phyloP scores from a whole-genome alignment of 1,140 invertebrate species.

The Drosophila sucinea region DNA sequence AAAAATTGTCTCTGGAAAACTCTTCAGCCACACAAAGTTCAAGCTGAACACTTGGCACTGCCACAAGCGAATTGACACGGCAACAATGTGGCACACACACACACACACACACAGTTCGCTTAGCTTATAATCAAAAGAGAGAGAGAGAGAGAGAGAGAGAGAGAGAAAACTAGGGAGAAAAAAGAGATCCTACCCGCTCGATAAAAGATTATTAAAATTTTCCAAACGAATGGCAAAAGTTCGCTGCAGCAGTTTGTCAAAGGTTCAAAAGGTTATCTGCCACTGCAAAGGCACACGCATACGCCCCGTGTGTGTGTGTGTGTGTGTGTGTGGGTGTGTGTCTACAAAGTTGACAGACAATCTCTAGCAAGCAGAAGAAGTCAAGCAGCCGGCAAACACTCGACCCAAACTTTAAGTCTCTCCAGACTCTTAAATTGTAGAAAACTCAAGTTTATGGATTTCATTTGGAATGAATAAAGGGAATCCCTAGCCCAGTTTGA shows the following conservation, averaged over 20 bases:
- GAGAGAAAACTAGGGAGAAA: conserved; percentile 19
- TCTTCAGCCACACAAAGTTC: conserved; percentile 57
- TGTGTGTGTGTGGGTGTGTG: conserved; percentile 26
- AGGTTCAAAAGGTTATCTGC: conserved; percentile 60
- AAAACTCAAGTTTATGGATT: conserved; percentile 2
- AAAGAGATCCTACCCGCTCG: conserved; percentile 47
- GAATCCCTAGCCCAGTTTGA: neutral
- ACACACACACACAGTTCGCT: conserved; percentile 25
- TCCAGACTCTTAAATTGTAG: neutral
- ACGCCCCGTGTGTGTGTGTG: conserved; percentile 12
- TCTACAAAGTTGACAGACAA: conserved; percentile 62
- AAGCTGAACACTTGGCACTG: conserved; percentile 54
- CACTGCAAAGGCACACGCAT: conserved; percentile 20
- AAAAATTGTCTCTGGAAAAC: conserved; percentile 19
- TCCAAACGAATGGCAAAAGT: conserved; percentile 69
- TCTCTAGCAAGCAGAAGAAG: conserved; percentile 53
- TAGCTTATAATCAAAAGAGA: conserved; percentile 59
- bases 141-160: conserved; percentile 22
- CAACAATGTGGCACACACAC: conserved; percentile 59
- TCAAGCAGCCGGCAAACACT: conserved; percentile 47
- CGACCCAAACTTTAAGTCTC: conserved; percentile 24
- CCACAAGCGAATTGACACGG: conserved; percentile 60
- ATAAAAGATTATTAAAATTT: conserved; percentile 80
- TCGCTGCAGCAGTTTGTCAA: conserved; percentile 69
- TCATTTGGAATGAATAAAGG: conserved; percentile 1